Evolutionary conservation across 2,797 vertebrate genomes (phyloP).

Genomic region (Botia kubotai): DNA sequence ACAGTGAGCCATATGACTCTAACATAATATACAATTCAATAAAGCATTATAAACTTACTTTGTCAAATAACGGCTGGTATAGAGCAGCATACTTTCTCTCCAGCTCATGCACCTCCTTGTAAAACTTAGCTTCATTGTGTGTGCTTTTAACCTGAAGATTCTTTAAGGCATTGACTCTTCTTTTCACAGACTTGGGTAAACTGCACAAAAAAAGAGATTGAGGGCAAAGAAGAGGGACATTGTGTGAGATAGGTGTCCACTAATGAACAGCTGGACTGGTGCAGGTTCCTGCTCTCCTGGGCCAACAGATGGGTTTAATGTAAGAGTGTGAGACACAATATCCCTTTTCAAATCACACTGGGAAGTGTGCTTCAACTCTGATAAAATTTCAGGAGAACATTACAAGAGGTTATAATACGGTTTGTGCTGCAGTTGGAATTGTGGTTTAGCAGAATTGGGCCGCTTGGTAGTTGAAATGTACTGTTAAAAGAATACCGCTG

Average conservation of each 20-base stretch:
- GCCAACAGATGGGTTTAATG: conserved; percentile 21
- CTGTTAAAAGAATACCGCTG: not conserved
- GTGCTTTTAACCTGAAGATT: conserved; percentile 89
- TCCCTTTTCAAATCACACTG: not conserved
- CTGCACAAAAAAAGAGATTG: conserved; percentile 66
- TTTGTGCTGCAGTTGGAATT: not conserved
- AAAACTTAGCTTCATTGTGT: conserved; percentile 89
- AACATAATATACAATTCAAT: no score
- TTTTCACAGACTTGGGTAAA: conserved; percentile 87
- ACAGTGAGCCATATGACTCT: not conserved
- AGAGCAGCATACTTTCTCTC: conserved; percentile 88
- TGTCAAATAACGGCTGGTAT: conserved; percentile 88
- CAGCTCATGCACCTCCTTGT: conserved; percentile 88
- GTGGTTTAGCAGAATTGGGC: not conserved
- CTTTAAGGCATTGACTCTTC: conserved; percentile 88
- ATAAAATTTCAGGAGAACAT: conserved; percentile 11
- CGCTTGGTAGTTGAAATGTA: not conserved
- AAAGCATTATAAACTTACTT: conserved; percentile 72
- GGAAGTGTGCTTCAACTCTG: not conserved
- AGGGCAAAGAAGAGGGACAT: conserved; percentile 12
- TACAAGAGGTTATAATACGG: not conserved
- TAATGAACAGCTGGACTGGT: conserved; percentile 37
- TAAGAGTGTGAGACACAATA: conserved; percentile 16
- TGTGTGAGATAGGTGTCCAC: conserved; percentile 42
- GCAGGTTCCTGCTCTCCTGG: conserved; percentile 36